A percentile compares a stretch with the other conserved stretches of the same genome.
Evolutionary conservation across 2,797 vertebrate genomes (phyloP).

Genomic region (Spondyliosoma cantharus): DNA sequence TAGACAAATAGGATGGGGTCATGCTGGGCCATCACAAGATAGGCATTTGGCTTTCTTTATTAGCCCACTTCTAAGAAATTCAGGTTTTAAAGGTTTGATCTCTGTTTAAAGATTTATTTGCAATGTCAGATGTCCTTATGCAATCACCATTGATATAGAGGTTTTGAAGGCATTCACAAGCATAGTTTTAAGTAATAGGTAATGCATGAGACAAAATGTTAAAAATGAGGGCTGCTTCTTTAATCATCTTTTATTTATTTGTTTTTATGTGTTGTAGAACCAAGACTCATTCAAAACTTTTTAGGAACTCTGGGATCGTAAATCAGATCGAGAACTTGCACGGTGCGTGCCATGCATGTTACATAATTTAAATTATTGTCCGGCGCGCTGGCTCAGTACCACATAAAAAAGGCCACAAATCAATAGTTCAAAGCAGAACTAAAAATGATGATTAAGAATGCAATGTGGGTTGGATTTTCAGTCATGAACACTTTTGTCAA

Average conservation of each 20-base stretch:
- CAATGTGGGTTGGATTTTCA: slow-evolving; percentile 60
- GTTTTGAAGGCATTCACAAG: slow-evolving; percentile 27
- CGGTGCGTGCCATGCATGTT: slow-evolving; percentile 51
- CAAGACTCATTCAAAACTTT: slow-evolving; percentile 57
- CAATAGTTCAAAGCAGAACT: slow-evolving; percentile 73
- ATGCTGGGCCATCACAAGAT: slow-evolving; percentile 25
- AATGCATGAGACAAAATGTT: not conserved
- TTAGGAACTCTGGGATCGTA: slow-evolving; percentile 57
- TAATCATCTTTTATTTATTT: slow-evolving; percentile 34
- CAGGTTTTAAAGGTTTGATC: slow-evolving; percentile 20
- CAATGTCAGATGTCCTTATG: slow-evolving; percentile 25
- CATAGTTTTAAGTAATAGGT: not conserved
- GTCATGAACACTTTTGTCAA: slow-evolving; percentile 36
- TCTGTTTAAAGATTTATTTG: slow-evolving; percentile 37
- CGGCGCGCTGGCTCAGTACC: slow-evolving; percentile 47
- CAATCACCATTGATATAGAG: slow-evolving; percentile 11
- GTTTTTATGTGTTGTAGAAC: slow-evolving; percentile 36
- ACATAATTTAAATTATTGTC: slow-evolving; percentile 75
- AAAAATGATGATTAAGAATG: slow-evolving; percentile 61
- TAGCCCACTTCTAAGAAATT: slow-evolving; percentile 43
- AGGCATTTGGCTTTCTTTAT: slow-evolving; percentile 37
- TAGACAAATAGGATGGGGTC: slow-evolving; percentile 32
- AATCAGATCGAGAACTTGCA: slow-evolving; percentile 64
- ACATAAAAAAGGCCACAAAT: slow-evolving; percentile 72
- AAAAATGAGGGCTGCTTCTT: slow-evolving; percentile 12